Evolutionary conservation across 1,140 invertebrate species (phyloP), one percentile per base, ranked within the genome.

Genomic region (Orius laevigatus): DNA sequence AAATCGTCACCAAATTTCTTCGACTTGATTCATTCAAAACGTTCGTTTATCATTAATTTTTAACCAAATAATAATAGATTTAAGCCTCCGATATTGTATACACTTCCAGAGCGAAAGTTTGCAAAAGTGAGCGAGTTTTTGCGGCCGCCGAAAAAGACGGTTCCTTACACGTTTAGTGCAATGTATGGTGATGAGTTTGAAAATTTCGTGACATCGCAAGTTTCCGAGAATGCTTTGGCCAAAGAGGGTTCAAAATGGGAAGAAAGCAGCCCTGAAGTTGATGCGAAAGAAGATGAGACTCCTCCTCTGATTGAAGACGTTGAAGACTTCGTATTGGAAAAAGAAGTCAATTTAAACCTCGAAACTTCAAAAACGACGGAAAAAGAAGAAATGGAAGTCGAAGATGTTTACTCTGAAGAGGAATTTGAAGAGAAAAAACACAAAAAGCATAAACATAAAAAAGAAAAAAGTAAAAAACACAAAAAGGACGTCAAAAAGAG

Each of bases 1-100:
- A 25, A 11, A 46, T 46, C 15, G 44, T 51, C 8, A 35, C 34
- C n/a, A 46, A 38, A 15, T 51, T 51, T 18, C 25, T 51, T 19
- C 14, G 16, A 16, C 12, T 36, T 20, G 19, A 20, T 14, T 46
- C 33, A 2, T n/a, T 41, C 2, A 39, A 51, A 15, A 51, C 12
- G 49, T 51, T 35, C 44, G 31, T 46, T 5, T n/a, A n/a, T n/a
- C n/a, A n/a, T n/a, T n/a, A n/a, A n/a, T n/a, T 9, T 9, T 8
- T 9, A 35, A 35, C 8, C 33, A n/a, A 35, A n/a, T 35, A 35
- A 35, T 35, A n/a, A 35, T 12, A 39, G 15, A 39, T 39, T 39
- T 12, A 39, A 39, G 10, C n/a, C n/a, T 12, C n/a, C 36, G 5
- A 12, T 4, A 39, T 5, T 39, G 36, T 14, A 39, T 14, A 39